These are phyloP conservation scores for Etheostoma nigrum DNA, from an alignment of 2,797 vertebrate species.

Conservation along the genomic window DNA sequence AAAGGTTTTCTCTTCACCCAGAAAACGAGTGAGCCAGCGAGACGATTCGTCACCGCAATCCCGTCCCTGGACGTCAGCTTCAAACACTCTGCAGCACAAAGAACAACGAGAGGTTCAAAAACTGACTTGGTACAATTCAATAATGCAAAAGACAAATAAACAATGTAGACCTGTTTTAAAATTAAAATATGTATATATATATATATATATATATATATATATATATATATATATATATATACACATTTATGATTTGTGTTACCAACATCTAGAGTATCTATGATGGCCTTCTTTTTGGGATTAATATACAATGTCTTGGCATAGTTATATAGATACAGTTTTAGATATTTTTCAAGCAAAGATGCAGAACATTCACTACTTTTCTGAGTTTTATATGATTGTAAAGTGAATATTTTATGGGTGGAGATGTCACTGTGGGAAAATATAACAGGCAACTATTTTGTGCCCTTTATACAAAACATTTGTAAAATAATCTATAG, in stretches of 20 bases:
- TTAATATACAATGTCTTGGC: not conserved
- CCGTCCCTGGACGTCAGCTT: slow-evolving; percentile 88
- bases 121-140: not conserved
- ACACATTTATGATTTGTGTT: not conserved
- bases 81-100: slow-evolving; percentile 86
- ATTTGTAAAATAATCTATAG: too few relatives aligned
- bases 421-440: too few relatives aligned
- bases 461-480: too few relatives aligned
- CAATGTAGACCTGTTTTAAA: too few relatives aligned
- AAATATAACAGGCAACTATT: too few relatives aligned
- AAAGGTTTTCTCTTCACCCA: slow-evolving; percentile 82
- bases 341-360: too few relatives aligned
- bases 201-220: not conserved
- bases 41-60: slow-evolving; percentile 92
- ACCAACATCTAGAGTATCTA: not conserved
- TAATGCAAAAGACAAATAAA: not conserved
- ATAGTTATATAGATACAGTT: too few relatives aligned
- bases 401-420: too few relatives aligned
- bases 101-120: not conserved
- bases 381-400: too few relatives aligned
- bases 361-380: too few relatives aligned
- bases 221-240: not conserved
- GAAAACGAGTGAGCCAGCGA: slow-evolving; percentile 88
- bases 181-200: not conserved
- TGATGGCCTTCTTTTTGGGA: not conserved